Percentiles rank a stretch among this genome's conserved stretches.
Conservation (phyloP, 2,888 invertebrate genomes). For the Eupithecia insigniata region DNA sequence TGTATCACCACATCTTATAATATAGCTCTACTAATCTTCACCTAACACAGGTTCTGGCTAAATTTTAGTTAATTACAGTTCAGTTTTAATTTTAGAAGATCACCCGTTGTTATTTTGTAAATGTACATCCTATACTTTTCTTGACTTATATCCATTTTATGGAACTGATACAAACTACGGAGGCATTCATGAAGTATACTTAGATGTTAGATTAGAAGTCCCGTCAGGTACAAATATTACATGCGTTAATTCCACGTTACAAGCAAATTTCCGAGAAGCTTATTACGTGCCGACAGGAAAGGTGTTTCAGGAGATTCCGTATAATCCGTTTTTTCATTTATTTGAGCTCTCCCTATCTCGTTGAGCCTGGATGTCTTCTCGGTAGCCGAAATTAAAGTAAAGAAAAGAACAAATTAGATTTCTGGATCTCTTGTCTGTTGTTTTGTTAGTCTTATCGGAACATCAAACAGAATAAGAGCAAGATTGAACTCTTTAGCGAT, state of each 20-base stretch:
- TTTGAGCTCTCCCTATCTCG: slow-evolving; percentile 36
- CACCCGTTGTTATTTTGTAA: background rate
- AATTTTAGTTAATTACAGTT: no score
- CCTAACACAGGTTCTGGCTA: no score
- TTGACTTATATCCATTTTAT: background rate
- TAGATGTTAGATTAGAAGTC: slow-evolving; percentile 23
- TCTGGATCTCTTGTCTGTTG: background rate
- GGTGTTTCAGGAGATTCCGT: slow-evolving; percentile 43
- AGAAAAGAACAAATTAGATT: slow-evolving; percentile 3
- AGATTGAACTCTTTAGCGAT: slow-evolving; percentile 22
- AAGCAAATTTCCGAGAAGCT: slow-evolving; percentile 33
- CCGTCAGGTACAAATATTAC: slow-evolving; percentile 20
- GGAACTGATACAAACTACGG: slow-evolving; percentile 25
- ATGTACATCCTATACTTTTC: background rate
- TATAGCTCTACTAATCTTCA: no score
- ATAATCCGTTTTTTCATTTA: slow-evolving; percentile 42
- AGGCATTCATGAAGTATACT: slow-evolving; percentile 13
- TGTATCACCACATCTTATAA: no score
- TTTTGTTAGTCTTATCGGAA: slow-evolving; percentile 10
- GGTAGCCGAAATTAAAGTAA: background rate
- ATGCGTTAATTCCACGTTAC: slow-evolving; percentile 26
- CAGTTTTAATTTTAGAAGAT: no score
- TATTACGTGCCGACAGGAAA: slow-evolving; percentile 40
- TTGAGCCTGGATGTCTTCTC: slow-evolving; percentile 17
- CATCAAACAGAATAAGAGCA: slow-evolving; percentile 23